phyloP scores from a whole-genome alignment of 2,888 invertebrate species.

The Allygus modestus region DNA sequence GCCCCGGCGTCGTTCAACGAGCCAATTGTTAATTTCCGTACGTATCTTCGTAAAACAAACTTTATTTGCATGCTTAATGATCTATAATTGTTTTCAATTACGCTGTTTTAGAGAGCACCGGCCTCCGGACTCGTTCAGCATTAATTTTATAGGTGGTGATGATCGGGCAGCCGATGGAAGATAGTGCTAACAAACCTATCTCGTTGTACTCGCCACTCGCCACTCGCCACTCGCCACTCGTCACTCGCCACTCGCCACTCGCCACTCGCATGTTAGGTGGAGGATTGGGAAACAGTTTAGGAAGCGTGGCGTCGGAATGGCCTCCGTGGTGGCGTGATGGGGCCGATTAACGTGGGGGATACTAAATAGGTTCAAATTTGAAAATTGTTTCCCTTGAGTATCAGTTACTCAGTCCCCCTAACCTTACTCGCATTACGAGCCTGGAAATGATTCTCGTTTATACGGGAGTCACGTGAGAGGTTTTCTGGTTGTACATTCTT shows the following conservation, averaged over 20 bases:
- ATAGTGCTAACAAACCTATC: constrained; percentile 1
- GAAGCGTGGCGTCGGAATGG: background rate
- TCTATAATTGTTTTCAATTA: constrained; percentile 43
- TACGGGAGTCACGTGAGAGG: no score
- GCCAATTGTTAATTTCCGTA: constrained; percentile 34
- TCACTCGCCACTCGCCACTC: no score
- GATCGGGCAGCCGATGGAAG: constrained; percentile 1
- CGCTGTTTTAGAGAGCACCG: background rate
- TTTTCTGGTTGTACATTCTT: no score
- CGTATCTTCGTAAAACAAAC: constrained; percentile 38
- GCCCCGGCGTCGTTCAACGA: background rate
- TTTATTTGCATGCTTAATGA: constrained; percentile 26
- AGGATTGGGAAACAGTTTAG: background rate
- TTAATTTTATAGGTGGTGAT: constrained; percentile 48
- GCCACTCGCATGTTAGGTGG: background rate
- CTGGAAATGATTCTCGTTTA: background rate
- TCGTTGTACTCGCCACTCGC: background rate
- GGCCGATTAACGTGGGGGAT: background rate
- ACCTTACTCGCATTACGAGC: background rate
- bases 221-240: no score
- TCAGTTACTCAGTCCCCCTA: background rate
- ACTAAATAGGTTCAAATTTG: constrained; percentile 30
- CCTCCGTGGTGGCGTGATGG: background rate
- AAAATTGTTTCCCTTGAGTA: constrained; percentile 14
- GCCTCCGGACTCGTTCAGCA: background rate